These are phyloP conservation scores for Diadema setosum DNA, from an alignment of 35 echinoderm and acorn worm genomes.

Conservation along the genomic window DNA sequence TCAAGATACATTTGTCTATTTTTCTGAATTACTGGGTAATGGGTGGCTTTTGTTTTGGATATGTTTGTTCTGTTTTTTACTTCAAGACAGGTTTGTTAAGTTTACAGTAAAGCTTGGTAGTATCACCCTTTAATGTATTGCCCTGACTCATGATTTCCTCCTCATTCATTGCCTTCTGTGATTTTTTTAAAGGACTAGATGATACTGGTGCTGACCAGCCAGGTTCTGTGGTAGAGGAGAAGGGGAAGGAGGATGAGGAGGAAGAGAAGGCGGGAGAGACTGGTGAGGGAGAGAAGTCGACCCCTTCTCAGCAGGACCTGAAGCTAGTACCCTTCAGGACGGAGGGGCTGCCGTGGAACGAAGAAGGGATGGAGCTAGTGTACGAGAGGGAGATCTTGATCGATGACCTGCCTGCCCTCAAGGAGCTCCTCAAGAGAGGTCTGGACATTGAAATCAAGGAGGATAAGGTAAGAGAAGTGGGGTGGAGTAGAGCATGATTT, in stretches of 20 bases:
- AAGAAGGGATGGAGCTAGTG: conserved; percentile 69
- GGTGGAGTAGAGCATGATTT: no score
- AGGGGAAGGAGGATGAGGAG: background rate
- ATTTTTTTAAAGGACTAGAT: background rate
- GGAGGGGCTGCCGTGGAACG: conserved; percentile 71
- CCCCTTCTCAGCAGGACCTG: background rate
- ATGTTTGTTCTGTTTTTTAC: no score
- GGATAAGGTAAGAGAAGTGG: conserved; percentile 80
- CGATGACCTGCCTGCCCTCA: conserved; percentile 88
- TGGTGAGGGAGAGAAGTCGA: background rate
- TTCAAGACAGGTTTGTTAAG: no score
- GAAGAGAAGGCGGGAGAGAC: background rate
- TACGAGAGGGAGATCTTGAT: conserved; percentile 66
- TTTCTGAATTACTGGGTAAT: no score
- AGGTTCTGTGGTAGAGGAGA: background rate
- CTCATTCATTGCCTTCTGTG: background rate
- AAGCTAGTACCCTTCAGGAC: conserved; percentile 71
- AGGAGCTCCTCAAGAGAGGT: conserved; percentile 77
- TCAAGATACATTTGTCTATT: no score
- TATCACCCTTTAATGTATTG: no score
- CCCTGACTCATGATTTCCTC: no score
- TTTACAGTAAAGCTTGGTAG: no score
- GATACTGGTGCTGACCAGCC: no score
- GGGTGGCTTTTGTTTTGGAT: no score
- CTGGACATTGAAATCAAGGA: conserved; percentile 78